Conservation (phyloP, 2,888 invertebrate genomes). For the Tribolium freemani region DNA sequence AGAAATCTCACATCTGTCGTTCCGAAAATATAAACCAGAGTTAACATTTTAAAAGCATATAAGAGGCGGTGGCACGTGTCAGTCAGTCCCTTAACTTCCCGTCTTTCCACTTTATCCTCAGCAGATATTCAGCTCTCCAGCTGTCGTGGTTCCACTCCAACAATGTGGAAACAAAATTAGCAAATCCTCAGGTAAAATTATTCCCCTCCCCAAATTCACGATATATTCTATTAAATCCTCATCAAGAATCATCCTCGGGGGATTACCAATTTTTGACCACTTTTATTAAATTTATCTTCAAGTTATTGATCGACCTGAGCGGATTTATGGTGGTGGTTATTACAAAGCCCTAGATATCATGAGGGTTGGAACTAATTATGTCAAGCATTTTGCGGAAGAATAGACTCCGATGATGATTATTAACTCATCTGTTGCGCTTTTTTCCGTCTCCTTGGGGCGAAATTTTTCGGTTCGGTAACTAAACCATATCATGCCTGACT, state of each 20-base stretch:
- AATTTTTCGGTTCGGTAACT: constrained; percentile 31
- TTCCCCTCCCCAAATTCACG: constrained; percentile 3
- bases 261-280: background rate
- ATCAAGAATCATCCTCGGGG: constrained; percentile 12
- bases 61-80: constrained; percentile 41
- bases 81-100: constrained; percentile 22
- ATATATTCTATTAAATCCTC: constrained; percentile 26
- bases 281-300: constrained; percentile 13
- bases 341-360: constrained; percentile 32
- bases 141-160: constrained; percentile 28
- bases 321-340: constrained; percentile 37
- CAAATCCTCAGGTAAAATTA: constrained; percentile 30
- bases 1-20: constrained; percentile 8
- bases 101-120: constrained; percentile 29
- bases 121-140: constrained; percentile 29
- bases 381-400: constrained; percentile 41
- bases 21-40: constrained; percentile 36
- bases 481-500: constrained; percentile 34
- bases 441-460: constrained; percentile 8
- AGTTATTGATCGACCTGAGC: constrained; percentile 15
- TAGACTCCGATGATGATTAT: constrained; percentile 38
- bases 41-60: constrained; percentile 43
- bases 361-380: constrained; percentile 42
- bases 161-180: constrained; percentile 30
- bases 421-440: constrained; percentile 11